phyloP scores from a whole-genome alignment of 1,140 invertebrate species.

The Pentalonia nigronervosa region DNA sequence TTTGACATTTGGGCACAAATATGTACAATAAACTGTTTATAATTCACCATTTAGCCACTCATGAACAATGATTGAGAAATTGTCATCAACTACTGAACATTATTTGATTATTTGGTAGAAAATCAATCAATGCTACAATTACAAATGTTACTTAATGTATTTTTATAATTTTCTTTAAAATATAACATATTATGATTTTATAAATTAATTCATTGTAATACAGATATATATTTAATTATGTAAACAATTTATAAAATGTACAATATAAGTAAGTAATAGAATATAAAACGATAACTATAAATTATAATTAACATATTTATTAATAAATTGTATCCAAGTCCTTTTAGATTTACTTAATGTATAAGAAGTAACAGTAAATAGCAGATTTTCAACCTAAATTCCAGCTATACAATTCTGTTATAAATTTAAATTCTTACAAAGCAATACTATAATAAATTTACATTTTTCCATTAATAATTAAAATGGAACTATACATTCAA shows the following conservation, averaged over 20 bases:
- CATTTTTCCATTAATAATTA: neutral
- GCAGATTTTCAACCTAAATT: neutral
- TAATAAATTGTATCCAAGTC: neutral
- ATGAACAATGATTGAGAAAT: neutral
- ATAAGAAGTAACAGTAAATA: neutral
- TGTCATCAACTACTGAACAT: no score
- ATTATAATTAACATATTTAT: neutral
- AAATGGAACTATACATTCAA: neutral
- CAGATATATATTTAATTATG: conserved; percentile 15
- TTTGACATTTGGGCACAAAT: no score
- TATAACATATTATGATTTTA: neutral
- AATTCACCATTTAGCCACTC: no score
- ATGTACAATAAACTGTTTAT: no score
- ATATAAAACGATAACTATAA: neutral
- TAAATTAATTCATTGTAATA: neutral
- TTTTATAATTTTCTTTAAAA: neutral
- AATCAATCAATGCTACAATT: no score
- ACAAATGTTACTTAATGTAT: no score
- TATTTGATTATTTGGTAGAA: no score
- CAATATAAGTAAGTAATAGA: conserved; percentile 6
- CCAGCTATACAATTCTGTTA: neutral
- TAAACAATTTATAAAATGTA: conserved; percentile 22
- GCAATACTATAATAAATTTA: neutral
- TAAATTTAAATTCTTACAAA: no score
- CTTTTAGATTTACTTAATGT: neutral